Conservation (phyloP, 2,113 vertebrate genomes). For the Dolichallabes microphthalmus region DNA sequence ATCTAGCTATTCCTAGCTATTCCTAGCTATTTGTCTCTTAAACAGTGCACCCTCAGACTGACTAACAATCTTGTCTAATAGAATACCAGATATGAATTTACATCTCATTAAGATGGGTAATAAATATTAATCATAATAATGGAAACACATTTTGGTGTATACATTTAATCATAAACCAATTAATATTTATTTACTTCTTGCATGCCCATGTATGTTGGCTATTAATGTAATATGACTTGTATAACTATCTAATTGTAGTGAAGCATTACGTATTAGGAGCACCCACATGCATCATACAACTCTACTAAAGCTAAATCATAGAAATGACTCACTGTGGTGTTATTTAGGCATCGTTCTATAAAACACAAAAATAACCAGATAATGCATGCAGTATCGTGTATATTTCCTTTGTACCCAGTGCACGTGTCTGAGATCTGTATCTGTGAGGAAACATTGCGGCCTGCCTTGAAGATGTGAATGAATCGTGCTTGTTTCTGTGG, state of each 20-base stretch:
- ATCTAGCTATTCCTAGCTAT: no score
- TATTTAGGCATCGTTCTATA: background rate
- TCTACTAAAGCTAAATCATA: background rate
- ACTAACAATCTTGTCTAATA: no score
- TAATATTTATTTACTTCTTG: no score
- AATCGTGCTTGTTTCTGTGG: slow-evolving; percentile 29
- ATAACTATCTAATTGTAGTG: background rate
- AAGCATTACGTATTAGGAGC: background rate
- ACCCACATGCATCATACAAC: background rate
- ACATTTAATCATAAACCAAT: no score
- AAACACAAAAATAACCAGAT: background rate
- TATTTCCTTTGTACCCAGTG: background rate
- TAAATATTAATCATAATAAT: no score
- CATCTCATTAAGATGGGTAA: no score
- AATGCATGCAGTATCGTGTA: background rate
- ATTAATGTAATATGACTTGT: background rate
- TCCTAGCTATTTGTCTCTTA: no score
- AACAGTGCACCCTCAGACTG: no score
- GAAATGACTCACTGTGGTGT: background rate
- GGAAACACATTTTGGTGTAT: no score
- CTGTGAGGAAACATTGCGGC: background rate
- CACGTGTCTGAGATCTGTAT: slow-evolving; percentile 26
- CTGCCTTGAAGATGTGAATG: slow-evolving; percentile 34
- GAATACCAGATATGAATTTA: no score
- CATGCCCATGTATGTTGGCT: background rate